A percentile compares a stretch with the other conserved stretches of the same genome.
phyloP scores from a whole-genome alignment of 2,888 invertebrate genomes.

The Philonicus albiceps region DNA sequence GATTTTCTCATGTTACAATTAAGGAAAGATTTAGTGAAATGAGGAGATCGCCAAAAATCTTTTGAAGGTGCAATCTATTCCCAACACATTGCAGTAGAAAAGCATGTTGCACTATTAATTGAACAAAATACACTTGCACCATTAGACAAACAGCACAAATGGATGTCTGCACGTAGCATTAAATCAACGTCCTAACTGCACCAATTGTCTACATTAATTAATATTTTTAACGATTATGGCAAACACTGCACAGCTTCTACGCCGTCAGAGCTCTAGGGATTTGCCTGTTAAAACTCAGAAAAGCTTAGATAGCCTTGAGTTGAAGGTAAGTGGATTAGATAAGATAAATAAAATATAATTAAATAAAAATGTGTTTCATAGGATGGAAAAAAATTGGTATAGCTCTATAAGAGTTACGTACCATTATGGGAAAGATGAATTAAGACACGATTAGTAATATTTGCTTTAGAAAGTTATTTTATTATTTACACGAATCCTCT shows the following conservation, averaged over 20 bases:
- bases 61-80: not conserved
- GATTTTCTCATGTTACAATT: not conserved
- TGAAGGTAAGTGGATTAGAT: constrained; percentile 70
- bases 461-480: too few relatives aligned
- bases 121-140: not conserved
- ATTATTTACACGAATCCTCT: too few relatives aligned
- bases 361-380: not conserved
- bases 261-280: constrained; percentile 88
- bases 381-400: not conserved
- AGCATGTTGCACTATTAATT: not conserved
- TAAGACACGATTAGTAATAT: too few relatives aligned
- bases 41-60: not conserved
- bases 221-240: constrained; percentile 69
- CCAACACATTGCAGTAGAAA: not conserved
- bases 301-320: constrained; percentile 83
- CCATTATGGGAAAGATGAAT: too few relatives aligned
- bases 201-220: constrained; percentile 9
- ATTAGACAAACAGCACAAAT: constrained; percentile 44
- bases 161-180: constrained; percentile 48
- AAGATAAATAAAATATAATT: not conserved
- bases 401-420: too few relatives aligned
- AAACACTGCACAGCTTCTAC: constrained; percentile 87
- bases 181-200: constrained; percentile 19
- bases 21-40: not conserved
- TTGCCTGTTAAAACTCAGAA: constrained; percentile 72